These are phyloP conservation scores for Cyanoderma ruficeps DNA, from an alignment of 2,113 vertebrate genomes.

Conservation along the genomic window DNA sequence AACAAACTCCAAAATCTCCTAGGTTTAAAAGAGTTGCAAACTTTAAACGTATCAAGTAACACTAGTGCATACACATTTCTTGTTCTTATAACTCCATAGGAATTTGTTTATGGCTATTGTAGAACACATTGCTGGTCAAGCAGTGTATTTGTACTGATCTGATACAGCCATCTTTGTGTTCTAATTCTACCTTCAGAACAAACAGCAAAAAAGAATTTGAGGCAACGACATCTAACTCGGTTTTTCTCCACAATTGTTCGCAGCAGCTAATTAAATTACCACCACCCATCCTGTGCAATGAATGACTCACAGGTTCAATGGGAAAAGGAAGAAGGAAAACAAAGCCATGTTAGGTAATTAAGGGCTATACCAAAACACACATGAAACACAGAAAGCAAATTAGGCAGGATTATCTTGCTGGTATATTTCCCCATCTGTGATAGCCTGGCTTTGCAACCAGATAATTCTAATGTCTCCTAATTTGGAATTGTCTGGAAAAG, in stretches of 20 bases:
- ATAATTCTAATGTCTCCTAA: not conserved
- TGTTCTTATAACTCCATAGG: not conserved
- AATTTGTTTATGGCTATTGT: not conserved
- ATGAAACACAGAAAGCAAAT: not conserved
- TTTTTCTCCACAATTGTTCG: conserved; percentile 41
- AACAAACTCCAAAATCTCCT: not conserved
- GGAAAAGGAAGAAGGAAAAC: conserved; percentile 36
- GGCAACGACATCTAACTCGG: not conserved
- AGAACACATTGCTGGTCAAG: not conserved
- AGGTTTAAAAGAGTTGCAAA: not conserved
- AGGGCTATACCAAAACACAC: conserved; percentile 2
- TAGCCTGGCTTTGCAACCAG: not conserved
- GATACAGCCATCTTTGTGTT: not conserved
- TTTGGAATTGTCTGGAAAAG: not conserved
- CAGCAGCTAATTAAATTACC: conserved; percentile 46
- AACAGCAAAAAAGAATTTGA: not conserved
- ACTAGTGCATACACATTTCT: not conserved
- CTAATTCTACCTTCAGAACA: not conserved
- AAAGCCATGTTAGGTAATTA: conserved; percentile 15
- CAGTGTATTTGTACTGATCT: not conserved
- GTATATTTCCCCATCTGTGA: not conserved
- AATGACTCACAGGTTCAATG: conserved; percentile 43
- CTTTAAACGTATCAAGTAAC: not conserved
- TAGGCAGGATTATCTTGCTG: not conserved
- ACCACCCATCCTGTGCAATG: conserved; percentile 64